Evolutionary conservation across 2,113 vertebrate genomes (phyloP).

Genomic region (Hypocryptadius cinnamomeus): DNA sequence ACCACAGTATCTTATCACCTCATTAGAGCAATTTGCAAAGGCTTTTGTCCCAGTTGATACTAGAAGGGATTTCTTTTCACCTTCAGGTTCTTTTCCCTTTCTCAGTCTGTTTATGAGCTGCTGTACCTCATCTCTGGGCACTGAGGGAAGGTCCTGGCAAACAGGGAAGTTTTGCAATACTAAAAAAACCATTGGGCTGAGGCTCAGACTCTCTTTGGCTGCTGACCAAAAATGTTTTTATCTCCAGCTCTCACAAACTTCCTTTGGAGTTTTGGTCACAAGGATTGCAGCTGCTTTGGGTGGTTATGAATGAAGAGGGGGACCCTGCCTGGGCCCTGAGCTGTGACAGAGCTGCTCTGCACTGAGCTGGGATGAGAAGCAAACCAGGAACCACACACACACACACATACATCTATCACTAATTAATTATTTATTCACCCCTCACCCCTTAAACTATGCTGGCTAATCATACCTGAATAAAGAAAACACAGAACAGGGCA

Average conservation of each 20-base stretch:
- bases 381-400: neutral
- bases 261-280: neutral
- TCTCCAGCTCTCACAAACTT: neutral
- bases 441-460: neutral
- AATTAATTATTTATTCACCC: rapidly evolving
- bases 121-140: neutral
- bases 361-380: neutral
- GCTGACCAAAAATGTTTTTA: conserved; percentile 13
- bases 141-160: neutral
- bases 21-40: neutral
- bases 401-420: neutral
- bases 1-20: neutral
- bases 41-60: neutral
- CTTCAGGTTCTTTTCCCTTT: neutral
- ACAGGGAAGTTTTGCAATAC: neutral
- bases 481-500: neutral
- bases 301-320: neutral
- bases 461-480: neutral
- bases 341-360: neutral
- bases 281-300: neutral
- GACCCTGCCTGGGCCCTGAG: neutral
- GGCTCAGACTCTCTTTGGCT: neutral
- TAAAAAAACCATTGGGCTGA: neutral
- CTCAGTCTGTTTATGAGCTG: neutral
- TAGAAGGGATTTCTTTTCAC: neutral